Conservation (phyloP, 1,140 invertebrate species). For the Drosophila micromelanica region DNA sequence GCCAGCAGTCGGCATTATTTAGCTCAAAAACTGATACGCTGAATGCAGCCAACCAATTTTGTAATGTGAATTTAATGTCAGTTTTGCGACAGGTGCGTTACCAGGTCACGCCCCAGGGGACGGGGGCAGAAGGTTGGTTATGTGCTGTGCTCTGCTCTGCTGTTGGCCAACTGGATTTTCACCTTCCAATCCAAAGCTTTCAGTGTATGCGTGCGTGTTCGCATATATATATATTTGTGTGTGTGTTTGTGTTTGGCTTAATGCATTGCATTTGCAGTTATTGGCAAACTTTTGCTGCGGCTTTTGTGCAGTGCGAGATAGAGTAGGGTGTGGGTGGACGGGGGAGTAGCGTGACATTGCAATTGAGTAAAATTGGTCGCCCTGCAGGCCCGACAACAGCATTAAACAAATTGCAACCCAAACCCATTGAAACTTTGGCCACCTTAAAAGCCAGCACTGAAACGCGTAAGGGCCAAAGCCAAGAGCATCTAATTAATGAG, state of each 20-base stretch:
- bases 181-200: slow-evolving; percentile 45
- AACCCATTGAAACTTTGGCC: not conserved
- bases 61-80: slow-evolving; percentile 82
- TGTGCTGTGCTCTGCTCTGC: too few species aligned
- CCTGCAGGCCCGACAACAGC: slow-evolving; percentile 23
- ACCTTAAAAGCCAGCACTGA: too few species aligned
- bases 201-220: not conserved
- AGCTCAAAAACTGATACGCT: slow-evolving; percentile 72
- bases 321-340: not conserved
- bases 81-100: slow-evolving; percentile 77
- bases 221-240: slow-evolving; percentile 2
- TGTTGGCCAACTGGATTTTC: slow-evolving; percentile 39
- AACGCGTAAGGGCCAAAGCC: too few species aligned
- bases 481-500: too few species aligned
- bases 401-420: slow-evolving; percentile 36
- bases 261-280: slow-evolving; percentile 80
- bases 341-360: not conserved
- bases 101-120: slow-evolving; percentile 29
- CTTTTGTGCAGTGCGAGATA: slow-evolving; percentile 18
- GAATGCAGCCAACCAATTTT: slow-evolving; percentile 78
- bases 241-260: slow-evolving; percentile 42
- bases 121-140: too few species aligned
- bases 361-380: slow-evolving; percentile 4
- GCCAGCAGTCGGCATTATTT: slow-evolving; percentile 36
- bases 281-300: slow-evolving; percentile 70